A percentile compares a stretch with the other conserved stretches of the same genome.
These are phyloP conservation scores for Acanthococcus lagerstroemiae DNA, from an alignment of 2,888 invertebrate species.

Conservation along the genomic window DNA sequence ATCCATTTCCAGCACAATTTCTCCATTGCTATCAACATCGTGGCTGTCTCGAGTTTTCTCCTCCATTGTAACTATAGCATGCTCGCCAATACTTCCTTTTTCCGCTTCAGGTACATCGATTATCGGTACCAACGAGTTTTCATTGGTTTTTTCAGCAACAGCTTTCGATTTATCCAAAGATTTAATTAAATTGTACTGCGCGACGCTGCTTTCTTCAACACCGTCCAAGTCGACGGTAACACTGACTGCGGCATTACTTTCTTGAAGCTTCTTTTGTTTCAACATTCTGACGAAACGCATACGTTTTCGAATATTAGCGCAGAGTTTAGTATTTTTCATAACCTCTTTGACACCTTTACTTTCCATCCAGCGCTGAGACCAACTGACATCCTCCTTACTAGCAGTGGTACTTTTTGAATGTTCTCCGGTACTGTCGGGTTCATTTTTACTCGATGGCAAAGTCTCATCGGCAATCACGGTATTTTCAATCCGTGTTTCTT, in stretches of 20 bases:
- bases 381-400: conserved; percentile 5
- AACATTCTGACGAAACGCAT: conserved; percentile 31
- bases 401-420: neutral
- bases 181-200: conserved; percentile 1
- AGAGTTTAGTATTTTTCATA: conserved; percentile 37
- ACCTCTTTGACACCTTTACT: conserved; percentile 37
- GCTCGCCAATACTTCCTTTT: too few species aligned
- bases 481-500: neutral
- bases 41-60: too few species aligned
- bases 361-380: conserved; percentile 35
- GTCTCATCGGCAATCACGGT: neutral
- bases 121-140: too few species aligned
- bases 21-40: too few species aligned
- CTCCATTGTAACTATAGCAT: too few species aligned
- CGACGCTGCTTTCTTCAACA: conserved; percentile 14
- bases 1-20: too few species aligned
- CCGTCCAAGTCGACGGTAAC: neutral
- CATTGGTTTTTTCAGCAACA: neutral
- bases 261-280: conserved; percentile 8
- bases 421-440: neutral
- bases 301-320: conserved; percentile 37
- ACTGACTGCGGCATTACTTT: neutral
- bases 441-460: neutral
- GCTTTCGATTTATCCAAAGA: neutral
- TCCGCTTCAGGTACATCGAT: too few species aligned